A percentile compares a stretch with the other conserved stretches of the same genome.
phyloP scores from a whole-genome alignment of 2,113 vertebrate species.

The Podiceps cristatus region DNA sequence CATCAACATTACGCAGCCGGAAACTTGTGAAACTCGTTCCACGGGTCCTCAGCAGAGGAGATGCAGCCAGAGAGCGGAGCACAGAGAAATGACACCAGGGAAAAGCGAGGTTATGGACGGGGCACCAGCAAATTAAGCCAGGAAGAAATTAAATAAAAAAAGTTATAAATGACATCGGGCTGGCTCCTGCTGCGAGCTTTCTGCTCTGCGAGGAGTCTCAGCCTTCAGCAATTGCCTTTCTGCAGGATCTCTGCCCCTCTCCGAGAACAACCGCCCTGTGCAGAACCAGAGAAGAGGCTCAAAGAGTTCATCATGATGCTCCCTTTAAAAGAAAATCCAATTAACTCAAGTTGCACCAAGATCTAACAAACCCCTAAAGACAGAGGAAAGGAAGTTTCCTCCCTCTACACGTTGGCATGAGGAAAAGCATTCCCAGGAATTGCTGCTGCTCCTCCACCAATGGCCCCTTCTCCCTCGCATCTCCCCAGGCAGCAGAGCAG shows the following conservation, averaged over 20 bases:
- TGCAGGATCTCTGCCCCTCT: background rate
- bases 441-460: background rate
- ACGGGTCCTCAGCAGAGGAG: background rate
- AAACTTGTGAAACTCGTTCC: conserved; percentile 46
- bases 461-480: background rate
- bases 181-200: background rate
- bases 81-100: background rate
- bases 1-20: background rate
- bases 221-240: background rate
- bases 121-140: conserved; percentile 17
- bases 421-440: background rate
- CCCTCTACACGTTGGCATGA: background rate
- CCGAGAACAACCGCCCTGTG: rapidly evolving
- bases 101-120: background rate
- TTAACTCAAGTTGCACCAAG: background rate
- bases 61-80: background rate
- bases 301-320: background rate
- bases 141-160: conserved; percentile 57
- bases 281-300: background rate
- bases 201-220: background rate
- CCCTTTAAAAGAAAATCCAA: background rate
- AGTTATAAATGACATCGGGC: background rate
- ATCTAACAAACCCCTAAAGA: background rate
- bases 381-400: background rate
- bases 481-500: background rate